phyloP scores from a whole-genome alignment of 2,888 invertebrate species.

The Noctua pronuba region DNA sequence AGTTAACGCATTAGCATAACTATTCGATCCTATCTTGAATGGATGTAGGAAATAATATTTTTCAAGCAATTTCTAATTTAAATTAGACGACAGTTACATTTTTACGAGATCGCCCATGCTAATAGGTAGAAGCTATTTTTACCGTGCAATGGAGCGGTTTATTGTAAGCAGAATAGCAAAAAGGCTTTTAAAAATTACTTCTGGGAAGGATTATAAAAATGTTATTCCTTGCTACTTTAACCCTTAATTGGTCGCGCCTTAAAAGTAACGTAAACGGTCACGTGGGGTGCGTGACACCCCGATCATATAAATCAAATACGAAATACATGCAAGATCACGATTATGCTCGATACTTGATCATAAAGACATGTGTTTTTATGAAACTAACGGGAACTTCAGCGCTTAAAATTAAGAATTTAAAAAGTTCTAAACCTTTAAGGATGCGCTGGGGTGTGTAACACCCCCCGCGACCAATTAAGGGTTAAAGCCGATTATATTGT shows the following conservation, averaged over 20 bases:
- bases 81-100: slow-evolving; percentile 49
- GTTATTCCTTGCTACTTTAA: slow-evolving; percentile 13
- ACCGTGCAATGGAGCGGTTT: slow-evolving; percentile 11
- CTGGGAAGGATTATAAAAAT: slow-evolving; percentile 26
- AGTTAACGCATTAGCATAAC: slow-evolving; percentile 48
- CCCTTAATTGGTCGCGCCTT: too few relatives aligned
- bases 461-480: too few relatives aligned
- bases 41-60: slow-evolving; percentile 51
- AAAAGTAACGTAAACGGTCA: too few relatives aligned
- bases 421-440: too few relatives aligned
- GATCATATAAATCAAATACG: too few relatives aligned
- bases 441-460: too few relatives aligned
- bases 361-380: too few relatives aligned
- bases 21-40: slow-evolving; percentile 51
- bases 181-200: slow-evolving; percentile 34
- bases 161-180: slow-evolving; percentile 28
- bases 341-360: too few relatives aligned
- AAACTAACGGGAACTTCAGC: too few relatives aligned
- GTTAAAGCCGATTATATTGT: slow-evolving; percentile 8
- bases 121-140: slow-evolving; percentile 32
- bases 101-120: slow-evolving; percentile 51
- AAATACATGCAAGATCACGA: too few relatives aligned
- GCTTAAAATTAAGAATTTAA: too few relatives aligned
- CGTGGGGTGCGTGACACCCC: too few relatives aligned
- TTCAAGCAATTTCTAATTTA: slow-evolving; percentile 62